Evolutionary conservation across 2,888 invertebrate genomes (phyloP).

Genomic region (Hirtodrosophila confusa): DNA sequence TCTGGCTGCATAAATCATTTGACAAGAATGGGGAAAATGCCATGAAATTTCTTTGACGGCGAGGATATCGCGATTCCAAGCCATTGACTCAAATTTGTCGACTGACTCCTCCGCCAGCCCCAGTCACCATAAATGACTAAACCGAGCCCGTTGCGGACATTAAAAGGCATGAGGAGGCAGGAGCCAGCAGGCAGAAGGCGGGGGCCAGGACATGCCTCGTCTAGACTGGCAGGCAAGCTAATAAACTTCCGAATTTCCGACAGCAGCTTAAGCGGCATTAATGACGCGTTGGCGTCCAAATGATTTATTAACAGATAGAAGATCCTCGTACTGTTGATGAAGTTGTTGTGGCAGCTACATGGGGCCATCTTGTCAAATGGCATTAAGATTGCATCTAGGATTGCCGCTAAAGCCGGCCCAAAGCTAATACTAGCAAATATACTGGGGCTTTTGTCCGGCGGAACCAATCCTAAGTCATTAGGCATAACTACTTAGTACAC

Average conservation of each 20-base stretch:
- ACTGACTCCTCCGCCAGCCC: constrained; percentile 7
- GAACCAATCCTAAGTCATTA: too few relatives aligned
- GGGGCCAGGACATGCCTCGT: constrained; percentile 27
- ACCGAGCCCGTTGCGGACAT: constrained; percentile 41
- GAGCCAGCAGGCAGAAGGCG: background rate
- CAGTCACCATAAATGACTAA: constrained; percentile 27
- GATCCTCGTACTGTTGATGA: constrained; percentile 13
- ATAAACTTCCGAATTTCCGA: constrained; percentile 66
- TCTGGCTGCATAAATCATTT: constrained; percentile 56
- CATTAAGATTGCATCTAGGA: constrained; percentile 49
- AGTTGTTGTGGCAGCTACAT: constrained; percentile 8
- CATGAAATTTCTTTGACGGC: constrained; percentile 38
- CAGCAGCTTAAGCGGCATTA: constrained; percentile 68
- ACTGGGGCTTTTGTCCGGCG: too few relatives aligned
- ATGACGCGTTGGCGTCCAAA: constrained; percentile 58
- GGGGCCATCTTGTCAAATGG: constrained; percentile 26
- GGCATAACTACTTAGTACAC: too few relatives aligned
- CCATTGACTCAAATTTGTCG: constrained; percentile 68
- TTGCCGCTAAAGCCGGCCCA: background rate
- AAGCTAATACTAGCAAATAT: background rate
- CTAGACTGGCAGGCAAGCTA: constrained; percentile 56
- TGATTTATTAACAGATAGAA: constrained; percentile 61
- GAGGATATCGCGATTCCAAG: constrained; percentile 59
- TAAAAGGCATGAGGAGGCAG: constrained; percentile 15
- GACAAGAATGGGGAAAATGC: constrained; percentile 1